Evolutionary conservation across 2,888 invertebrate genomes (phyloP), one percentile per base, ranked within the genome.

Genomic region (Plusia festucae): DNA sequence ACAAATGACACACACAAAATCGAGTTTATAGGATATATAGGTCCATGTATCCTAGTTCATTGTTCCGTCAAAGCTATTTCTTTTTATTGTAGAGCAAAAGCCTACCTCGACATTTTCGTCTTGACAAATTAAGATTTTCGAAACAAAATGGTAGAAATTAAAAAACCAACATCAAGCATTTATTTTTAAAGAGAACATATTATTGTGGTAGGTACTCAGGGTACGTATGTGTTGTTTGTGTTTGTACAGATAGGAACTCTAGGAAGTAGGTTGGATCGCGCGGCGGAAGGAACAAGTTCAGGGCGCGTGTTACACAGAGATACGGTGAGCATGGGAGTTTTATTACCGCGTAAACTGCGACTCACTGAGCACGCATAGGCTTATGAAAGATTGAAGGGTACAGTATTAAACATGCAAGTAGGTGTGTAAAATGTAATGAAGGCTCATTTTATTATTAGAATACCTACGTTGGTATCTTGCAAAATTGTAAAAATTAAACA

Each of bases 281-380:
- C 53, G 24, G 52, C 34, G 49, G 54, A 55, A 54, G 63, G 55
- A 60, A 60, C 34, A 68, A 65, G 67, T 68, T 69, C 55, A 65
- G 57, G 68, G 66, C 54, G 77, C 68, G 76, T 73, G 79, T 81
- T 73, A 83, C 78, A 85, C 78, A 83, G 81, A 85, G 85, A 85
- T 83, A 75, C 78, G 74, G 59, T 56, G 78, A 68, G 77, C 68
- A 70, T 60, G 62, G 79, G 73, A 76, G 79, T 82, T 82, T 82
- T 84, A 85, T 76, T 82, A 72, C 81, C 79, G 80, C 82, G 84
- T 83, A 85, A 85, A 88, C 86, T 87, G 84, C 85, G 86, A 81
- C 82, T 82, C 84, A 70, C 78, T 85, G 80, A 84, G 68, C 78
- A 68, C 30, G 30, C 66, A 69, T 53, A 84, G 86, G 69, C 55